A percentile compares a stretch with the other conserved stretches of the same genome.
These are phyloP conservation scores for Nannobrachium achirus DNA, from an alignment of 2,113 vertebrate genomes.

Conservation along the genomic window DNA sequence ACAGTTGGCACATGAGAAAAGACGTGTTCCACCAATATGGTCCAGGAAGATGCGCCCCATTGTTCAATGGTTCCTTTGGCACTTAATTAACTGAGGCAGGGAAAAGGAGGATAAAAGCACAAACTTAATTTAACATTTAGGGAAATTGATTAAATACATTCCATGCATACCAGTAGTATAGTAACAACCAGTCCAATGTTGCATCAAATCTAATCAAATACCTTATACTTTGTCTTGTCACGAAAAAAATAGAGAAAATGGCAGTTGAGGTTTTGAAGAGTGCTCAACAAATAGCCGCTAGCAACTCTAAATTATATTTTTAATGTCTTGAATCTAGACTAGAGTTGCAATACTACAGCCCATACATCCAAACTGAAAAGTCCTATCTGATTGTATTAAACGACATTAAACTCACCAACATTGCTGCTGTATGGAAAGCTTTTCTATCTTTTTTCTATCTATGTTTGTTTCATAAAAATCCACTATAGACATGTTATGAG, in stretches of 20 bases:
- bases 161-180: background rate
- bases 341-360: too few species aligned
- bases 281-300: background rate
- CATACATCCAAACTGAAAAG: too few species aligned
- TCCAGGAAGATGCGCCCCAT: conserved; percentile 99
- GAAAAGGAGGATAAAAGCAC: background rate
- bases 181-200: background rate
- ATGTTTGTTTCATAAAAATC: too few species aligned
- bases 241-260: conserved; percentile 31
- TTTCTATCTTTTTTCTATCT: too few species aligned
- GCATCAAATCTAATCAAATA: background rate
- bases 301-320: too few species aligned
- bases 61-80: conserved; percentile 32
- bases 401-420: too few species aligned
- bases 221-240: background rate
- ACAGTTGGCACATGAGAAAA: conserved; percentile 98
- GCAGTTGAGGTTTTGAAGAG: conserved; percentile 33
- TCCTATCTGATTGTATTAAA: too few species aligned
- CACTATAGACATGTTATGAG: too few species aligned
- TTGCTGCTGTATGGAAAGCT: too few species aligned
- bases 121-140: background rate
- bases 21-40: conserved; percentile 96
- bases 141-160: background rate
- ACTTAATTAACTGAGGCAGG: conserved; percentile 4
- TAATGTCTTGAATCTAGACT: too few species aligned